Evolutionary conservation across 1,140 invertebrate genomes (phyloP).

Genomic region (Whitmania pigra): DNA sequence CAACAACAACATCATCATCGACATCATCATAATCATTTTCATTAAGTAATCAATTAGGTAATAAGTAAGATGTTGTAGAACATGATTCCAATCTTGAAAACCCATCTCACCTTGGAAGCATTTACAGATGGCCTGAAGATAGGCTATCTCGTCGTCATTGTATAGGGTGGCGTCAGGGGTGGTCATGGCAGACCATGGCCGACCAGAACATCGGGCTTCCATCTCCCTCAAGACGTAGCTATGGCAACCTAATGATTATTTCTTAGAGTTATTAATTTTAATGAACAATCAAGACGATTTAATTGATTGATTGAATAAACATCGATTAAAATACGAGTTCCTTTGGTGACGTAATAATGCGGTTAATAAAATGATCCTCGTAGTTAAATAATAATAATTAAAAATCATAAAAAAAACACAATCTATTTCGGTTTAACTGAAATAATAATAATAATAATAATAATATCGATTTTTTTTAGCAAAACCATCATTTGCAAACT

Average conservation of each 20-base stretch:
- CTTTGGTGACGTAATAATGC: too few relatives aligned
- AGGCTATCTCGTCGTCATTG: constrained; percentile 1
- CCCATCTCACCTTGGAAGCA: background rate
- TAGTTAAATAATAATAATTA: too few relatives aligned
- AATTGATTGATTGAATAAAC: too few relatives aligned
- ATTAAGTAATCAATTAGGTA: background rate
- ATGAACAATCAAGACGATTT: background rate
- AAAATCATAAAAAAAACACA: too few relatives aligned
- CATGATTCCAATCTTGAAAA: too few relatives aligned
- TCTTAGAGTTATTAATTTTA: background rate
- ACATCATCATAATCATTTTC: background rate
- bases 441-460: too few relatives aligned
- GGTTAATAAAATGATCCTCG: too few relatives aligned
- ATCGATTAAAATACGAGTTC: too few relatives aligned
- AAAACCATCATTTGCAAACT: too few relatives aligned
- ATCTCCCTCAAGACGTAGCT: constrained; percentile 6
- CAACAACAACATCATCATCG: background rate
- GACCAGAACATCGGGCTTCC: constrained; percentile 14
- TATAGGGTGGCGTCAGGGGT: background rate
- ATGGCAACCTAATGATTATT: background rate
- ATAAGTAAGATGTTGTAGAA: too few relatives aligned
- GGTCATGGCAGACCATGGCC: background rate
- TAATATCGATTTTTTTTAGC: too few relatives aligned
- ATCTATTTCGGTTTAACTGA: too few relatives aligned
- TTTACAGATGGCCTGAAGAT: constrained; percentile 1